These are phyloP conservation scores for Osmerus eperlanus DNA, from an alignment of 2,113 vertebrate species.

Conservation along the genomic window DNA sequence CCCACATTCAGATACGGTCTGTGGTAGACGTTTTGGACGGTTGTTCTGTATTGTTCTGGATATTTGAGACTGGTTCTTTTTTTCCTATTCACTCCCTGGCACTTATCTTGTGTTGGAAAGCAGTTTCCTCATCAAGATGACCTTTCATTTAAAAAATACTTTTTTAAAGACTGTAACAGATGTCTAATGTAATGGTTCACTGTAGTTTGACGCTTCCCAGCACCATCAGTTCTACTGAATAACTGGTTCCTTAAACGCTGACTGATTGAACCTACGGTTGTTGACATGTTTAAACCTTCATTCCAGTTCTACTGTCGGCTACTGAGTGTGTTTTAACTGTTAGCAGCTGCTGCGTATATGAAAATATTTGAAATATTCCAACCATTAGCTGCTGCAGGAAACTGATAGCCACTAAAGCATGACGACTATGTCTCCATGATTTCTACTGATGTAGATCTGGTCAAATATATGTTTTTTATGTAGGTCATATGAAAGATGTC, in stretches of 20 bases:
- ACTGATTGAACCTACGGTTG: not conserved
- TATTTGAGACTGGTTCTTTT: too few relatives aligned
- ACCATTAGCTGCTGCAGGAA: slow-evolving; percentile 28
- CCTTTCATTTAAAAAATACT: too few relatives aligned
- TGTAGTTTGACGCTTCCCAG: not conserved
- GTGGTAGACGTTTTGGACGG: too few relatives aligned
- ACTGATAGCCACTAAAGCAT: slow-evolving; percentile 30
- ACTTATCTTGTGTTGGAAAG: too few relatives aligned
- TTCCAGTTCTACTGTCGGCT: not conserved
- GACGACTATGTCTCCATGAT: slow-evolving; percentile 9
- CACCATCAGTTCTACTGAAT: not conserved
- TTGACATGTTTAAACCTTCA: not conserved
- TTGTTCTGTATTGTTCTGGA: too few relatives aligned
- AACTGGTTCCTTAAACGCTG: not conserved
- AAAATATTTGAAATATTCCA: slow-evolving; percentile 6
- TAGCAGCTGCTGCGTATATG: slow-evolving; percentile 35
- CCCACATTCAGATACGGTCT: not conserved
- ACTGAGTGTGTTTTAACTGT: not conserved
- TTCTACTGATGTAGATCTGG: too few relatives aligned
- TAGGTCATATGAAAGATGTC: too few relatives aligned
- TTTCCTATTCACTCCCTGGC: too few relatives aligned
- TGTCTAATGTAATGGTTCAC: too few relatives aligned
- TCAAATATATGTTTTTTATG: too few relatives aligned
- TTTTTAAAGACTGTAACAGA: too few relatives aligned
- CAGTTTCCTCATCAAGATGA: too few relatives aligned